Base-by-base conservation (phyloP, 2,113 vertebrate genomes). In the Anarhynchus alexandrinus region DNA sequence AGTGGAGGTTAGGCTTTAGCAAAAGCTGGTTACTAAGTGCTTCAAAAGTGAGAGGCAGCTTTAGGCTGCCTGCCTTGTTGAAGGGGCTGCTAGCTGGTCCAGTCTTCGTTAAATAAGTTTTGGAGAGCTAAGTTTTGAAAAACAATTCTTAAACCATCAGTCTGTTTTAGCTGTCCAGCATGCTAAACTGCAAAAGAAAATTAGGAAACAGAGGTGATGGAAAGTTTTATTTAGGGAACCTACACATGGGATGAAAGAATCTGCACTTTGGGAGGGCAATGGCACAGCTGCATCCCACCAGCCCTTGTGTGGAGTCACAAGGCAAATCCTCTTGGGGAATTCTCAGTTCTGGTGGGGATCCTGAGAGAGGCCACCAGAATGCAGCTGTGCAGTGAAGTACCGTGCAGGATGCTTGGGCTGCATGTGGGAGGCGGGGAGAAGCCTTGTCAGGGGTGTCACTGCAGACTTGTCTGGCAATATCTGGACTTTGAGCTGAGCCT, bases 341-440 rank as follows among this genome's bases (percentile, higher is more conserved):
- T 51, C 40, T 51, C 22, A 51, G 22, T 51, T 51, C 49, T 25
- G 23, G 49, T 51, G 22, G 49, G 49, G 49, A 51, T 23, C 49
- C 12, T 11, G 22, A 51, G 11, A 3, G 49, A 51, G 49, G 49
- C 49, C 49, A 51, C 49, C 49, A 51, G 49, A 25, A 51, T 51
- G 23, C 49, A 51, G 49, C n/a, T 30, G 15, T 34, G 21, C 45
- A 38, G 40, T 11, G 34, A 47, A 26, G 15, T 14, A 32, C 25
- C 2, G 3, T 15, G 38, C 38, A 70, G 45, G 55, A 52, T 47
- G 25, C 22, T 11, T 40, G 51, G n/a, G 59, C 71, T 40, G 42
- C 18, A 4, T 4, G 0, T 5, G 5, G 32, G 47, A 32, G 13
- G 52, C 4, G 1, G n/a, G 51, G 42, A 38, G n/a, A 51, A 38